A percentile compares a stretch with the other conserved stretches of the same genome.
Evolutionary conservation across 2,888 invertebrate genomes (phyloP).

Genomic region (Dryobota labecula): DNA sequence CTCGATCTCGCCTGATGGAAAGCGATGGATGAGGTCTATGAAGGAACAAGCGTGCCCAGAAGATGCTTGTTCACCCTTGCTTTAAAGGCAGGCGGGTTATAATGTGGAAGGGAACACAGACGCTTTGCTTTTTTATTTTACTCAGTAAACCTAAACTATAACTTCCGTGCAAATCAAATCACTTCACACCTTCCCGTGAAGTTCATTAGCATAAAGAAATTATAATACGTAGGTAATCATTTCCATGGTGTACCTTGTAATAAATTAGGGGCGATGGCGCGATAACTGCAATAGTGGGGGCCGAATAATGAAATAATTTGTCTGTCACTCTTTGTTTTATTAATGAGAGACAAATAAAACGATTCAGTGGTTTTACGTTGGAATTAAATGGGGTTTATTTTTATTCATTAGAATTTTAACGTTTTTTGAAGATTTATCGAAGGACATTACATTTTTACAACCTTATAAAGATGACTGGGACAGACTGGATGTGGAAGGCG

Average conservation of each 20-base stretch:
- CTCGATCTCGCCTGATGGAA: too few relatives aligned
- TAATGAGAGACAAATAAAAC: conserved; percentile 68
- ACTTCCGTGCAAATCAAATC: conserved; percentile 61
- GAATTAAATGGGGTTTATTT: not conserved
- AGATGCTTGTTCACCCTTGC: too few relatives aligned
- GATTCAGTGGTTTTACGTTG: conserved; percentile 34
- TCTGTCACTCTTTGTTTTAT: conserved; percentile 74
- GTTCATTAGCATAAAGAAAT: conserved; percentile 79
- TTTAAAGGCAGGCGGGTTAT: too few relatives aligned
- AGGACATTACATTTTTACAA: not conserved
- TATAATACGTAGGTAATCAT: conserved; percentile 69
- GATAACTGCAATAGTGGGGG: conserved; percentile 77
- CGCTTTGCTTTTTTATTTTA: too few relatives aligned
- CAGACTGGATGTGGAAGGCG: not conserved
- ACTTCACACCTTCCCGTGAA: conserved; percentile 71
- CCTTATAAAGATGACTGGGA: not conserved
- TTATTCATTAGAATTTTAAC: not conserved
- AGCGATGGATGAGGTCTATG: too few relatives aligned
- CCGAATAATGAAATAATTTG: conserved; percentile 81
- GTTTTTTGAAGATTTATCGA: not conserved
- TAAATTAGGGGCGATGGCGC: conserved; percentile 73
- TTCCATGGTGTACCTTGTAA: conserved; percentile 56
- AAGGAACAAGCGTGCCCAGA: too few relatives aligned
- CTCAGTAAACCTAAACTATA: conserved; percentile 34
- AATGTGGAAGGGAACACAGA: too few relatives aligned